Conservation (phyloP, 2,797 vertebrate species). For the Liasis olivaceus region DNA sequence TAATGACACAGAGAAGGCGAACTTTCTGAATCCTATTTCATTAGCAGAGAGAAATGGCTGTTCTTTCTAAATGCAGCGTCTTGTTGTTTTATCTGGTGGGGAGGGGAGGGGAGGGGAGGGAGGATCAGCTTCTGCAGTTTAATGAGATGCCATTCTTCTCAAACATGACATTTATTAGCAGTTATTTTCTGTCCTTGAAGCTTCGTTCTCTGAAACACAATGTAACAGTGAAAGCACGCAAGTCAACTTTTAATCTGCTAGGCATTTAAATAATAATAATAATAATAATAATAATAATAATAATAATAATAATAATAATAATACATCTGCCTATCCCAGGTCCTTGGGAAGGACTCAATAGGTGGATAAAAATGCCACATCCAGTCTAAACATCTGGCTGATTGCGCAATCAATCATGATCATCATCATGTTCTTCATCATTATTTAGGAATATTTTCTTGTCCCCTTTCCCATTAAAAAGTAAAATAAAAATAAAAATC, state of each 20-base stretch:
- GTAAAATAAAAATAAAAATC: too few species aligned
- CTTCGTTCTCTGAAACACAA: conserved; percentile 36
- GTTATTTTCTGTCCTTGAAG: conserved; percentile 56
- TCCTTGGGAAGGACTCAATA: too few species aligned
- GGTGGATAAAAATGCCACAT: too few species aligned
- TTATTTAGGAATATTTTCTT: not conserved
- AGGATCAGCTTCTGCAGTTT: conserved; percentile 41
- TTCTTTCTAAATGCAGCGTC: conserved; percentile 37
- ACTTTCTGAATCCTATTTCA: conserved; percentile 32
- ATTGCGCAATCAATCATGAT: not conserved
- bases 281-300: conserved; percentile 14
- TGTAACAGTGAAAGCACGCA: conserved; percentile 43
- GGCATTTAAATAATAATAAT: conserved; percentile 33
- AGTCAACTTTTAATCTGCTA: conserved; percentile 47
- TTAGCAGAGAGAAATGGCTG: conserved; percentile 37
- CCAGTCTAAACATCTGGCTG: not conserved
- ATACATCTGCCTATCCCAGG: too few species aligned
- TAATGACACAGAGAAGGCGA: conserved; percentile 42
- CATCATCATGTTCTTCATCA: too few species aligned
- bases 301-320: too few species aligned
- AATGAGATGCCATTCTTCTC: conserved; percentile 53
- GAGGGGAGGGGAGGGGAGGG: not conserved
- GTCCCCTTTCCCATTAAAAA: not conserved
- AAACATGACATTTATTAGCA: conserved; percentile 48
- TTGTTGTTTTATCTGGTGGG: conserved; percentile 29